Base-by-base conservation (phyloP, 2,888 invertebrate species). In the Aphodius sticticus region DNA sequence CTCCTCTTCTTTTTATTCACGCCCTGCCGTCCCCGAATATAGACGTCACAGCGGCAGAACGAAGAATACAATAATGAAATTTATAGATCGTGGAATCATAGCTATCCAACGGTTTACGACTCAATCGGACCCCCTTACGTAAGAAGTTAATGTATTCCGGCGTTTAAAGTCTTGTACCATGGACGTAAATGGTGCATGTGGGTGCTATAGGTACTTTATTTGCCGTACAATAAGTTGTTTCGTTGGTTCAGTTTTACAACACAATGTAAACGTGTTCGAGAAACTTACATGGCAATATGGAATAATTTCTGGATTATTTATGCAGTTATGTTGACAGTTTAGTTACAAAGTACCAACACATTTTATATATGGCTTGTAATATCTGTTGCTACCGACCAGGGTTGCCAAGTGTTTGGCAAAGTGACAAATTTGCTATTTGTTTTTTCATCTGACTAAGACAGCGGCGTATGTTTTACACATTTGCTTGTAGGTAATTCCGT, bases 181-280 rank as follows among this genome's bases (percentile, higher is more conserved):
- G 6, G 53, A 53, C 53, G 12, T 12, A 53, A 53, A 7, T 53
- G 53, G 53, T 53, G 12, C 53, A 53, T 53, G 53, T 53, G 53
- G 53, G 53, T 53, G 53, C 9, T 53, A 5, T 53, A 12, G 53
- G 53, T 53, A 53, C 53, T 53, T 53, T 53, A 53, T 53, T 53
- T 53, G 53, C 53, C 53, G 53, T 53, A 53, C 53, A 53, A 53
- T 53, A 53, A 53, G 53, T 53, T 53, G 53, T 12, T 53, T 7
- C 53, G 53, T 26, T 26, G 26, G 26, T 53, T 53, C 53, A 53
- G 53, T 53, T 53, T 53, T 53, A 53, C 53, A 53, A 5, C 53
- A 53, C 53, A 53, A 53, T 53, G 53, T 53, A 53, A 53, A 53
- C 53, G 53, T 53, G 53, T 53, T 53, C 53, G 53, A 53, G 53